These are phyloP conservation scores for Syndactyla subalaris DNA, from an alignment of 2,797 vertebrate genomes.

Conservation along the genomic window DNA sequence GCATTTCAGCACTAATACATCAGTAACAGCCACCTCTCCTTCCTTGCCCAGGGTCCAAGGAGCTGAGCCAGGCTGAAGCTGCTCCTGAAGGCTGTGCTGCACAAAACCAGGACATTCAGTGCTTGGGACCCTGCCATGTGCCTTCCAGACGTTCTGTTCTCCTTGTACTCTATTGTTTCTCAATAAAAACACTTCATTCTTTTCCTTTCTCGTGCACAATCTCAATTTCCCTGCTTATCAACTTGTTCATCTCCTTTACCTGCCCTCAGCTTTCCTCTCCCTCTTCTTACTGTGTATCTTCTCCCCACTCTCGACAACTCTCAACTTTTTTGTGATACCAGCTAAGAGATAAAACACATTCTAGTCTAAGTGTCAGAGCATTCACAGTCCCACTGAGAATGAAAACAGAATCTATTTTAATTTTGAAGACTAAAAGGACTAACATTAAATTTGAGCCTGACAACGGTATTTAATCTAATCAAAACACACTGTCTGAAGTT, in stretches of 20 bases:
- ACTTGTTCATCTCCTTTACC: not conserved
- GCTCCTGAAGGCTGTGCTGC: not conserved
- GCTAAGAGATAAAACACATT: slow-evolving; percentile 32
- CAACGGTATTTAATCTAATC: not conserved
- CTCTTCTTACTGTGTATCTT: not conserved
- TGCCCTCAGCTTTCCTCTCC: slow-evolving; percentile 44
- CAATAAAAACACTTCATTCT: not conserved
- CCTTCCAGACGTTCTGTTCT: not conserved
- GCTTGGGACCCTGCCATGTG: not conserved
- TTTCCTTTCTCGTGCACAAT: not conserved
- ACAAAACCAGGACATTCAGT: not conserved
- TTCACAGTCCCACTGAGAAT: not conserved
- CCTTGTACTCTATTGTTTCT: not conserved
- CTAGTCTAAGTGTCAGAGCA: not conserved
- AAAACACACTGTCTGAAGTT: not conserved
- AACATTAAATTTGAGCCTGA: not conserved
- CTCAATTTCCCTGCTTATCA: not conserved
- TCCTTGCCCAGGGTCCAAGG: not conserved
- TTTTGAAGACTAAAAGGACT: not conserved
- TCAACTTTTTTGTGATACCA: slow-evolving; percentile 1
- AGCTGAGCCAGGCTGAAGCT: not conserved
- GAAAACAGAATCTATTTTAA: not conserved
- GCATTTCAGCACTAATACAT: not conserved
- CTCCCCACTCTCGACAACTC: not conserved
- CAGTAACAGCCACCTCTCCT: not conserved